These are phyloP conservation scores for Hestina assimilis DNA, from an alignment of 1,140 invertebrate genomes.

Conservation along the genomic window DNA sequence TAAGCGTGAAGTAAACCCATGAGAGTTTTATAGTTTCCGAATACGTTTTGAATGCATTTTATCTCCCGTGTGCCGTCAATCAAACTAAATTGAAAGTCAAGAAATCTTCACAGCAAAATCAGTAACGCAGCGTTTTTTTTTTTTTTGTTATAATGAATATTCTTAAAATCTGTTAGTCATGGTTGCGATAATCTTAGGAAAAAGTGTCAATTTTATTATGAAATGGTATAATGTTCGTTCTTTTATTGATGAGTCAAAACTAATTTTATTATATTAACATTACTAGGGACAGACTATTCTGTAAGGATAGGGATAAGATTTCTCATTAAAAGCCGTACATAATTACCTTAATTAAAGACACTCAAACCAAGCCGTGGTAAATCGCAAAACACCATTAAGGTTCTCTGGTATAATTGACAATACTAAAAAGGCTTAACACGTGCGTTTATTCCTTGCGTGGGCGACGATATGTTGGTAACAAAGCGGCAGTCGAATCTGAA, in stretches of 20 bases:
- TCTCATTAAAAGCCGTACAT: too few relatives aligned
- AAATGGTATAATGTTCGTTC: too few relatives aligned
- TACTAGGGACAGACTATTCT: too few relatives aligned
- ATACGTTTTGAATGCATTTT: slow-evolving; percentile 11
- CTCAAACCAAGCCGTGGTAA: slow-evolving; percentile 3
- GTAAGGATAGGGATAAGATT: too few relatives aligned
- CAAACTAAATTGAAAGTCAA: slow-evolving; percentile 4
- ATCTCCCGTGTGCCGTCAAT: slow-evolving; percentile 10
- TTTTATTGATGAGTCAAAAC: too few relatives aligned
- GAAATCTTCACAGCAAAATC: slow-evolving; percentile 6
- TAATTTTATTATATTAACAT: too few relatives aligned
- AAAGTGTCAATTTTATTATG: too few relatives aligned
- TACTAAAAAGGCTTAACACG: slow-evolving; percentile 2
- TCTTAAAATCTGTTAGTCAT: background rate
- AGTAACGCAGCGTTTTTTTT: background rate
- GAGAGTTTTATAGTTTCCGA: slow-evolving; percentile 19
- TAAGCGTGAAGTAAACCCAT: slow-evolving; percentile 37
- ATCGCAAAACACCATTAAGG: background rate
- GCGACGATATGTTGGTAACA: slow-evolving; percentile 30
- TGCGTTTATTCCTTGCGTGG: slow-evolving; percentile 31
- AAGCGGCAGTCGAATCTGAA: slow-evolving; percentile 46
- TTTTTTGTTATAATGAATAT: background rate
- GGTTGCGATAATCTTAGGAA: background rate
- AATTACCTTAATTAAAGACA: too few relatives aligned
- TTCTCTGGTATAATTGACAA: slow-evolving; percentile 1